These are phyloP conservation scores for Ictalurus punctatus DNA, from an alignment of 2,113 vertebrate genomes.

Conservation along the genomic window DNA sequence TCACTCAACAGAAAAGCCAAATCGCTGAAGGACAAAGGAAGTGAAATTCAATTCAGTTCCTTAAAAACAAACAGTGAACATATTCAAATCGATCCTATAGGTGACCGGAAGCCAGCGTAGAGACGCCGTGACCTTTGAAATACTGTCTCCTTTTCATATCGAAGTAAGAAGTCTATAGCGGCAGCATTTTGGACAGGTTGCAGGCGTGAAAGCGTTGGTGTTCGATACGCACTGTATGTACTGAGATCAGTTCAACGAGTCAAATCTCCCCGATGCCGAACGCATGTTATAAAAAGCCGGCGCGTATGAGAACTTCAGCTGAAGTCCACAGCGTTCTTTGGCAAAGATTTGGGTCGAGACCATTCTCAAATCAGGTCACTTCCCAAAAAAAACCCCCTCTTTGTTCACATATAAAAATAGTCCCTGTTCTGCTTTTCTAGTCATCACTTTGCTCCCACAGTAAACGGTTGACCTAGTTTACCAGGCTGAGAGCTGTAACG, in stretches of 20 bases:
- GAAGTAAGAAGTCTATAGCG: too few species aligned
- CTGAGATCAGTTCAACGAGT: not conserved
- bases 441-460: conserved; percentile 49
- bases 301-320: not conserved
- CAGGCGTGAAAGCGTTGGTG: too few species aligned
- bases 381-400: conserved; percentile 48
- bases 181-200: too few species aligned
- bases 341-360: conserved; percentile 23
- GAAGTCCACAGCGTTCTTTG: not conserved
- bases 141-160: too few species aligned
- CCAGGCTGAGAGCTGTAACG: not conserved
- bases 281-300: not conserved
- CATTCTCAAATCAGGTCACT: conserved; percentile 63
- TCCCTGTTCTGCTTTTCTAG: conserved; percentile 53
- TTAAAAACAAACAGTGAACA: too few species aligned
- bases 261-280: not conserved
- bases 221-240: not conserved
- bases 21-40: not conserved
- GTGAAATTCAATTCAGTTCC: too few species aligned
- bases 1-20: not conserved
- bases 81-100: too few species aligned
- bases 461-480: conserved; percentile 71
- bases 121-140: too few species aligned
- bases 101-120: too few species aligned
- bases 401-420: conserved; percentile 60